Percentiles rank a stretch among this genome's conserved stretches.
phyloP scores from a whole-genome alignment of 2,888 invertebrate species.

The Pollenia griseotomentosa region DNA sequence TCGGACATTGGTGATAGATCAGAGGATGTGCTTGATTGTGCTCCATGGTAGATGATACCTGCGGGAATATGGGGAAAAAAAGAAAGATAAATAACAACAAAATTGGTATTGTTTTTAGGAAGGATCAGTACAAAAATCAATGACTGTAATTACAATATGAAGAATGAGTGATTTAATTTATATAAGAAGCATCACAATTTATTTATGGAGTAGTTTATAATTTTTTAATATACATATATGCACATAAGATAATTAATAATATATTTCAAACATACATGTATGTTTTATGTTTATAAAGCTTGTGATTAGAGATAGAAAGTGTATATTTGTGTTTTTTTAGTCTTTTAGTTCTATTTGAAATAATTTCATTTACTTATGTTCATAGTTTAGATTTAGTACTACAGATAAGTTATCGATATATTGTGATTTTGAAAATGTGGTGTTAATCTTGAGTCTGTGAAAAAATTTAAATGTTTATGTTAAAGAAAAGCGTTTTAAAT shows the following conservation, averaged over 20 bases:
- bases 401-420: conserved; percentile 83
- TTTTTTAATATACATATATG: too few relatives aligned
- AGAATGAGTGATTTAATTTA: background rate
- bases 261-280: background rate
- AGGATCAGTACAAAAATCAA: conserved; percentile 22
- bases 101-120: conserved; percentile 37
- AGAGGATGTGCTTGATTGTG: conserved; percentile 90
- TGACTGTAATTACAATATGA: background rate
- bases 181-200: background rate
- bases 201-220: background rate
- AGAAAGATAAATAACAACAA: conserved; percentile 60
- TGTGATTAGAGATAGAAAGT: background rate
- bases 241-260: too few relatives aligned
- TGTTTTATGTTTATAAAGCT: background rate
- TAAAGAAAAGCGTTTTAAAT: background rate
- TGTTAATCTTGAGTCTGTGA: conserved; percentile 82
- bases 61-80: conserved; percentile 76
- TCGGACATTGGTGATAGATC: conserved; percentile 92
- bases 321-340: conserved; percentile 55
- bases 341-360: conserved; percentile 63
- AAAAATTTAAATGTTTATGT: conserved; percentile 66
- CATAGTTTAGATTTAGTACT: conserved; percentile 75
- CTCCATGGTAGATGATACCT: conserved; percentile 91
- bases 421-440: conserved; percentile 83
- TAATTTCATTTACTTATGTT: conserved; percentile 53